phyloP scores from a whole-genome alignment of 2,797 vertebrate genomes.

The Pseudochirops corinnae region DNA sequence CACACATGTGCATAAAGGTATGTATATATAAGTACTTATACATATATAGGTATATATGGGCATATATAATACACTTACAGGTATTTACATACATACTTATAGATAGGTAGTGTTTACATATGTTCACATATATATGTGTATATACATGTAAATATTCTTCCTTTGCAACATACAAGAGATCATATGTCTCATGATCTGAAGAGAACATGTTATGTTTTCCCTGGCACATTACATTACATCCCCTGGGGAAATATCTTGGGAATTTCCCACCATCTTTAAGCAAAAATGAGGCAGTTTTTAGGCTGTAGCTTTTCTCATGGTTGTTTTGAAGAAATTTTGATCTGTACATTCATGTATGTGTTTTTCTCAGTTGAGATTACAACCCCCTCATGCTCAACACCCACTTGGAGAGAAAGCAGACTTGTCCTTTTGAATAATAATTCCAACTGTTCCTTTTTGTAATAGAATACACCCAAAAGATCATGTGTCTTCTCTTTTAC shows the following conservation, averaged over 20 bases:
- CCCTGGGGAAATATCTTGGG: not conserved
- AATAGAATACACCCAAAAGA: accelerated
- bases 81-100: not conserved
- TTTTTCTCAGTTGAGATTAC: slow-evolving; percentile 47
- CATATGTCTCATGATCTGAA: accelerated
- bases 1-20: too few relatives aligned
- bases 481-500: accelerated
- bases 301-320: not conserved
- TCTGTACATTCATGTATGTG: slow-evolving; percentile 5
- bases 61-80: not conserved
- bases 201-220: not conserved
- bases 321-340: slow-evolving; percentile 7
- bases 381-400: slow-evolving; percentile 37
- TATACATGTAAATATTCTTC: accelerated
- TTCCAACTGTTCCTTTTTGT: accelerated
- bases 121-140: accelerated
- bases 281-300: not conserved
- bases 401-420: slow-evolving; percentile 7
- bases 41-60: too few relatives aligned
- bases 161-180: not conserved
- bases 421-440: not conserved
- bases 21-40: too few relatives aligned
- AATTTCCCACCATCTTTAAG: not conserved
- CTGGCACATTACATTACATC: not conserved
- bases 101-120: not conserved